phyloP scores from a whole-genome alignment of 2,113 vertebrate genomes.

The Myiozetetes cayanensis region DNA sequence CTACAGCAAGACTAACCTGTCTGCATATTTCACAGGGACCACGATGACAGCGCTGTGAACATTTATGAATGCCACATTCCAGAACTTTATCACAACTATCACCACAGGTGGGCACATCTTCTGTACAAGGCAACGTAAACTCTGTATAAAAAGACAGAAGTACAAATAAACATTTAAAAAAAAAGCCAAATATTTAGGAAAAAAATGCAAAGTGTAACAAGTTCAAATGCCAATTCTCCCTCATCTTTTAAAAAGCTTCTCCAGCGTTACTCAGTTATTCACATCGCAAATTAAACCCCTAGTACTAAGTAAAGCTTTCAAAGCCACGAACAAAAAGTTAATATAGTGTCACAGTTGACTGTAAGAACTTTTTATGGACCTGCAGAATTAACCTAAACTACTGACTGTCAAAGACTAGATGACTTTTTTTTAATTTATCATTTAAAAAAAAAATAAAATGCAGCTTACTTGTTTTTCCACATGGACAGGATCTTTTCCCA shows the following conservation, averaged over 20 bases:
- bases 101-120: constrained; percentile 90
- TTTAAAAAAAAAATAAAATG: fast-evolving
- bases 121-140: constrained; percentile 90
- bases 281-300: not conserved
- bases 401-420: not conserved
- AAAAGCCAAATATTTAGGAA: not conserved
- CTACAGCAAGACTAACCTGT: constrained; percentile 78
- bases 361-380: not conserved
- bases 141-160: constrained; percentile 67
- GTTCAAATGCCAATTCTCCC: not conserved
- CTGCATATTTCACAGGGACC: constrained; percentile 93
- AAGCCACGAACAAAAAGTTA: not conserved
- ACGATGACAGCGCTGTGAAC: constrained; percentile 94
- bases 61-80: constrained; percentile 90
- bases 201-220: not conserved
- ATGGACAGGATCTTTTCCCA: constrained; percentile 88
- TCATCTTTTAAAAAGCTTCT: not conserved
- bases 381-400: not conserved
- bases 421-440: not conserved
- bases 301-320: not conserved
- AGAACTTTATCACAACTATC: constrained; percentile 91
- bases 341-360: not conserved
- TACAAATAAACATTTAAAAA: not conserved
- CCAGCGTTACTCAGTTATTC: not conserved
- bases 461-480: constrained; percentile 87